Evolutionary conservation across 2,888 invertebrate genomes (phyloP), one percentile per base, ranked within the genome.

Genomic region (Standfussiana lucernea): DNA sequence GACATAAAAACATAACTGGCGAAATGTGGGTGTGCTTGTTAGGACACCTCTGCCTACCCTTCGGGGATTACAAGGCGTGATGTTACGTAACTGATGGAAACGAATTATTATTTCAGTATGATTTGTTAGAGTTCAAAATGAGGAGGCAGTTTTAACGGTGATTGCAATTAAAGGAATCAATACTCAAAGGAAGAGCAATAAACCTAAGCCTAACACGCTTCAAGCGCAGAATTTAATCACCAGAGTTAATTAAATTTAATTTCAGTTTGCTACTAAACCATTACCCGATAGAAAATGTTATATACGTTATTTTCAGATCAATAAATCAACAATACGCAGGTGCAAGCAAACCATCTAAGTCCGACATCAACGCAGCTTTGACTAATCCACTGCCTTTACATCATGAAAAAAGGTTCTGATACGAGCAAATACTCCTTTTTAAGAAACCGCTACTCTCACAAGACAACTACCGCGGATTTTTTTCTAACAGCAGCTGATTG

Each of bases 351-450:
- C 24, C 13, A 40, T 64, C 40, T 65, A 70, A 66, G 5, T 61
- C 28, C 21, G 42, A 35, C 21, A 71, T 28, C 8, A 65, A 35
- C 0, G 28, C 50, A 80, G 59, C 50, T 80, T 67, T 45, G 13
- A 62, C 74, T 56, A 74, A 74, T 79, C 53, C 21, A 66, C 32
- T 53, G 35, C 65, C 32, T 47, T n/a, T 21, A 6, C 7, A 18
- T 45, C 24, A 67, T 37, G 35, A 68, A 73, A 82, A 73, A 72
- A 77, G 75, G 62, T 83, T 84, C 77, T 81, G 79, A 72, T 79
- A 56, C 68, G 28, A 68, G 77, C 77, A 85, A 87, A 82, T 83
- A 83, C 79, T 67, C 13, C 78, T 70, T 45, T 45, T 61, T 28
- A 75, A 71, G 81, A 56, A 8, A 37, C 72, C 75, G 67, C 74